A percentile compares a stretch with the other conserved stretches of the same genome.
These are phyloP conservation scores for Platerodrilus igneus DNA, from an alignment of 2,888 invertebrate species.

Conservation along the genomic window DNA sequence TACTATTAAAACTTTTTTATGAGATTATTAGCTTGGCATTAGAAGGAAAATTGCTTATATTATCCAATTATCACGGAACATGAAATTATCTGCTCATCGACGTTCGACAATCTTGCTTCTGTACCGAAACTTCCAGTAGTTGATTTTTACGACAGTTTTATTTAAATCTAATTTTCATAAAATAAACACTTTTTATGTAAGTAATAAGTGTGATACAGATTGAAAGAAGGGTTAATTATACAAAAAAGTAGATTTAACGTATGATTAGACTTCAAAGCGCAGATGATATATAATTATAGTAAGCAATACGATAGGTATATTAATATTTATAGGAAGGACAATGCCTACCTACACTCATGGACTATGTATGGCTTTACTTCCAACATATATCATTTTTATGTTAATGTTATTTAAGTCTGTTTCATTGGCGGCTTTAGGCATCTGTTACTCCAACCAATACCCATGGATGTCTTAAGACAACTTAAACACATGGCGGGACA, in stretches of 20 bases:
- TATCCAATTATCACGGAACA: slow-evolving; percentile 17
- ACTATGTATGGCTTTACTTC: too few species aligned
- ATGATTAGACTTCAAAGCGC: slow-evolving; percentile 2
- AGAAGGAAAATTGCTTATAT: slow-evolving; percentile 12
- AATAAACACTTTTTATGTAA: too few species aligned
- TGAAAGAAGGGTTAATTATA: too few species aligned
- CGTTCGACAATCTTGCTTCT: too few species aligned
- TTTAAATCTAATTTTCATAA: too few species aligned
- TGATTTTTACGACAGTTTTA: too few species aligned
- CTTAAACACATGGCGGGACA: slow-evolving; percentile 23
- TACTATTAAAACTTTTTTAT: too few species aligned
- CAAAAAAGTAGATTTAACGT: too few species aligned
- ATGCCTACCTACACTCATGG: too few species aligned
- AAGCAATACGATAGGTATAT: neutral
- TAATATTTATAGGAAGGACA: neutral
- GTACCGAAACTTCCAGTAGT: too few species aligned
- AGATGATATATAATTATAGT: neutral
- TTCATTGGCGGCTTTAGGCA: slow-evolving; percentile 34
- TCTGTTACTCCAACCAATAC: slow-evolving; percentile 31
- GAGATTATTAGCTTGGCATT: too few species aligned
- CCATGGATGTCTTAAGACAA: slow-evolving; percentile 22
- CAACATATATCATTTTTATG: slow-evolving; percentile 18
- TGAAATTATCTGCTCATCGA: slow-evolving; percentile 12
- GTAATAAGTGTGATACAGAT: too few species aligned
- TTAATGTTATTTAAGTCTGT: slow-evolving; percentile 13